Evolutionary conservation across 2,888 invertebrate genomes (phyloP), one percentile per base, ranked within the genome.

Genomic region (Aporophyla lueneburgensis): DNA sequence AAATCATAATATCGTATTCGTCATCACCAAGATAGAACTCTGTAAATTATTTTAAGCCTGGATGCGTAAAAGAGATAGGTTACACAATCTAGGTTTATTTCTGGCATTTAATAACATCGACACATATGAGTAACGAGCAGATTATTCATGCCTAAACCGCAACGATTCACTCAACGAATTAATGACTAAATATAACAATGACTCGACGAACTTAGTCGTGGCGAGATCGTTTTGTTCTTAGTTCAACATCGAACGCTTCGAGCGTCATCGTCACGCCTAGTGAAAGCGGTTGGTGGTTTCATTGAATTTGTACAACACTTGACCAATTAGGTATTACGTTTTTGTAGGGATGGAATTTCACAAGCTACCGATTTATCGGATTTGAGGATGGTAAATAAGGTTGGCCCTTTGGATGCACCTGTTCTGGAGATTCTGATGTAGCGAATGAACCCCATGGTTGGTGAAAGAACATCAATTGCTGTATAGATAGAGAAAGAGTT

Each of bases 161-260:
- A 74, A 53, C 71, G 61, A 81, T 72, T 62, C 67, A 78, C 78
- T 69, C 73, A 62, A 74, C 74, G 43, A 74, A 40, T 77, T 56
- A n/a, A n/a, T n/a, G 71, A 54, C 77, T 74, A 84, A 80, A 78
- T 83, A 83, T 82, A 83, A 70, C 74, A 84, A 83, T 80, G 79
- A 80, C 73, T 81, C 75, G 66, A 78, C 71, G 63, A 74, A 40
- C 14, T 27, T 56, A 66, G 56, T 27, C 67, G 61, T 67, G 66
- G 56, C 67, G 56, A 59, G 66, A 66, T 65, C 10, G 43, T 54
- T 80, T 76, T 71, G 73, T 70, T 77, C 53, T 62, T 40, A 27
- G 56, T n/a, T 61, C 33, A 9, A 62, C 43, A 56, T 24, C 27
- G 16, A 71, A 53, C 49, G 33, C 58, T n/a, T 65, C 59, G 49